Evolutionary conservation across 2,888 invertebrate species (phyloP), one percentile per base, ranked within the genome.

Genomic region (Alitta virens): DNA sequence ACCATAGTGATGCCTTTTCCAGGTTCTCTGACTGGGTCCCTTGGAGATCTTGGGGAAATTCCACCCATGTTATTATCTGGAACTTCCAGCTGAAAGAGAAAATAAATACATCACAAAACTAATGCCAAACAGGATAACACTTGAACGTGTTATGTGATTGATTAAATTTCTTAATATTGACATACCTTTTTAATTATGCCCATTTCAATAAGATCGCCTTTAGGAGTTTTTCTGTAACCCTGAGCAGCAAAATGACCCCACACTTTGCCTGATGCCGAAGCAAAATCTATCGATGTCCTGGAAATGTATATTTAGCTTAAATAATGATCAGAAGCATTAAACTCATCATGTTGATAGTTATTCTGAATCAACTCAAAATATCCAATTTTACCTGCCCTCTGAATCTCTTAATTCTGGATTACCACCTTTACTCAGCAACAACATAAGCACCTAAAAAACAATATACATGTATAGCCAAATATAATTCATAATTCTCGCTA

Each of bases 191-290:
- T 71, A 3, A 79, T 71, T 24, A 79, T 74, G 40, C 72, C 71
- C 61, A 73, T 75, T 18, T 75, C 68, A 3, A 78, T 66, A 1
- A 79, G 68, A 9, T 71, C 71, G 42, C 63, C 50, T 59, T 72
- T 68, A 3, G 72, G 61, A 26, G 75, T 76, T 55, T 75, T 65
- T 27, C 71, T 66, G 14, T 73, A 64, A 9, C 71, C 72, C 53
- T 75, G 58, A 16, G 72, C 73, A 3, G 77, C 78, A 73, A 80
- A 80, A 63, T 78, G 78, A 49, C 77, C 75, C 80, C 80, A 80
- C 25, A 79, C 73, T 60, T 77, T 78, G 60, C 78, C 77, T 38
- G 79, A 79, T 1, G 77, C 79, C 24, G 79, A 79, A 3, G 80
- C 80, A 73, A 80, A 79, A 61, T 80, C 78, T 63, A 74, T 72